These are phyloP conservation scores for Adineta ricciae DNA, from an alignment of 2,888 invertebrate genomes.

Conservation along the genomic window DNA sequence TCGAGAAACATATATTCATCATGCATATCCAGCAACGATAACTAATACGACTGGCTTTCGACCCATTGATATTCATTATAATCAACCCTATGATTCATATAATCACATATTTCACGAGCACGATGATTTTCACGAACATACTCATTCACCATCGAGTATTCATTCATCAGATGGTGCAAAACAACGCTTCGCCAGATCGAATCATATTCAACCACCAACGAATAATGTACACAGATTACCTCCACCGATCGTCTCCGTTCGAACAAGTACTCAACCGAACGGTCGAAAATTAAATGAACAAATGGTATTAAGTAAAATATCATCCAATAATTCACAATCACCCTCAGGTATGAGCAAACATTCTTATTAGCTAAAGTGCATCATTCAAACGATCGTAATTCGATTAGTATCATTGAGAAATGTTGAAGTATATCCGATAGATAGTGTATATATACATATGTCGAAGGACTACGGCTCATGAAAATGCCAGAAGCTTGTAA, in stretches of 20 bases:
- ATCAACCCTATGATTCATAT: neutral
- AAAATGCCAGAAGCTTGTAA: neutral
- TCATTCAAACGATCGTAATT: too few relatives aligned
- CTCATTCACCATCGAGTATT: neutral
- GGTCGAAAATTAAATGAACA: neutral
- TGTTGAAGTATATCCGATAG: neutral
- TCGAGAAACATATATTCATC: neutral
- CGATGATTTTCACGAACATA: neutral
- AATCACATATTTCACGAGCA: neutral
- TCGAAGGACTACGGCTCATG: too few relatives aligned
- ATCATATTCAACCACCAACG: neutral
- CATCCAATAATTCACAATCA: neutral
- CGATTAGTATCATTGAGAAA: too few relatives aligned
- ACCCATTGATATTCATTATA: neutral
- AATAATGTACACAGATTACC: neutral
- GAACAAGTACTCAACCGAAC: neutral
- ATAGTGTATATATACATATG: neutral
- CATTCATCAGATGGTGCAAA: neutral
- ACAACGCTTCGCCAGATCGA: neutral
- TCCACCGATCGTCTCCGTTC: neutral
- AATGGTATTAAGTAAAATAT: neutral
- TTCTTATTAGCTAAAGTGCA: too few relatives aligned
- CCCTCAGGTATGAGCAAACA: neutral
- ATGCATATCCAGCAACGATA: constrained; percentile 17
- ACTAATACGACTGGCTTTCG: neutral